Percentiles rank a stretch among this genome's conserved stretches.
Conservation (phyloP, 2,888 invertebrate genomes). For the Nasonia oneida region DNA sequence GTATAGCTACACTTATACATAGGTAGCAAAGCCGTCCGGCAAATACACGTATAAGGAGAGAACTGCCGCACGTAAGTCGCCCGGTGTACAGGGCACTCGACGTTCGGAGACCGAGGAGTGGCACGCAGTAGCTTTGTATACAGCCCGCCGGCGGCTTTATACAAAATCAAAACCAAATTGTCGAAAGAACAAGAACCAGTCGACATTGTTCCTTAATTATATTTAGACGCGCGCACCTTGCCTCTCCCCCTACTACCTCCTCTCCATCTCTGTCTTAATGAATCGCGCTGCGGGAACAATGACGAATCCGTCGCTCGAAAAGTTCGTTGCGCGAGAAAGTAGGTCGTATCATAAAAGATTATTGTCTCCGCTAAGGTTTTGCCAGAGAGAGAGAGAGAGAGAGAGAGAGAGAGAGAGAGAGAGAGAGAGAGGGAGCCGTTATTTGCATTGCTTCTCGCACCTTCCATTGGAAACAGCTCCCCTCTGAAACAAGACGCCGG, state of each 20-base stretch:
- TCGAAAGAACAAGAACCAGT: slow-evolving; percentile 37
- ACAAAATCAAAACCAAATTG: slow-evolving; percentile 41
- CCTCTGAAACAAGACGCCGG: not conserved
- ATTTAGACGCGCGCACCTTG: slow-evolving; percentile 42
- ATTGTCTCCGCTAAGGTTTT: slow-evolving; percentile 36
- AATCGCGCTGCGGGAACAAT: slow-evolving; percentile 40
- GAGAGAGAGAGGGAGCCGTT: not conserved
- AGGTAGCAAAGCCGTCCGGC: not conserved
- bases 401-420: not conserved
- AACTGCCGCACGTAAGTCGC: not conserved
- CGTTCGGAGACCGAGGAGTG: not conserved
- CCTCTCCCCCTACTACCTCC: not conserved
- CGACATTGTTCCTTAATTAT: slow-evolving; percentile 59
- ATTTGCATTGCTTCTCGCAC: not conserved
- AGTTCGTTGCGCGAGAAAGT: slow-evolving; percentile 47
- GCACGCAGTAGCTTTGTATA: not conserved
- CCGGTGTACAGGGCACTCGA: not conserved
- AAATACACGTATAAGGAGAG: not conserved
- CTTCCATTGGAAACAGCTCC: slow-evolving; percentile 11
- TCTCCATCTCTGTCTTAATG: slow-evolving; percentile 25
- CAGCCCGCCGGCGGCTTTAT: not conserved
- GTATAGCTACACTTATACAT: not conserved
- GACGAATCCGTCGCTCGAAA: slow-evolving; percentile 17
- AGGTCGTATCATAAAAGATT: slow-evolving; percentile 56
- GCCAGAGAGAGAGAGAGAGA: not conserved